phyloP scores from a whole-genome alignment of 2,113 vertebrate genomes.

The Charadrius vociferus region DNA sequence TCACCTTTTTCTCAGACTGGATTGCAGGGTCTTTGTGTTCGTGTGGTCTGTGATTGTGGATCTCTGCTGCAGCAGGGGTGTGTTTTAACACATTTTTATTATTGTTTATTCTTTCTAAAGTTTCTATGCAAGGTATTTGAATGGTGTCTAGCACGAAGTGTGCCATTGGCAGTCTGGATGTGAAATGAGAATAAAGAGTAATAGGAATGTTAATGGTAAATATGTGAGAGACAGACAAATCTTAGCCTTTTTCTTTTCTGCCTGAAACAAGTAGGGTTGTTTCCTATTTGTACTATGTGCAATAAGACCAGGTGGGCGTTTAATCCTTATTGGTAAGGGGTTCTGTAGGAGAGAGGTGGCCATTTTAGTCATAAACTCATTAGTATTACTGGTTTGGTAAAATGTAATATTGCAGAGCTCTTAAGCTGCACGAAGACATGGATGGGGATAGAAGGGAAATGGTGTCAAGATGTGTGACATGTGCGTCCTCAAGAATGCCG shows the following conservation, averaged over 20 bases:
- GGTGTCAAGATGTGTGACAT: fast-evolving
- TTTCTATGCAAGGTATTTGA: neutral
- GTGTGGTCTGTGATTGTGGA: neutral
- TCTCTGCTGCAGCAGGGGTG: neutral
- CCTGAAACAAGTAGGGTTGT: neutral
- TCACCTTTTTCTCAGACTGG: neutral
- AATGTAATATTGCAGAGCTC: neutral
- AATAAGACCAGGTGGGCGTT: neutral
- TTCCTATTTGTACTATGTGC: neutral
- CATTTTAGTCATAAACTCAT: neutral
- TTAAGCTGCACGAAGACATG: neutral
- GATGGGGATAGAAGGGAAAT: neutral
- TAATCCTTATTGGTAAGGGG: neutral
- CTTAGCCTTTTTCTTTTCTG: neutral
- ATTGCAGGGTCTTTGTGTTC: neutral
- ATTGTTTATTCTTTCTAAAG: neutral
- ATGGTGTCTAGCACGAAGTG: neutral
- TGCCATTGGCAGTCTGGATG: neutral
- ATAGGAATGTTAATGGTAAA: neutral
- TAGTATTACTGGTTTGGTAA: neutral
- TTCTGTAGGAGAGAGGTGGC: neutral
- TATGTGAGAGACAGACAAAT: neutral
- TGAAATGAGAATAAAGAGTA: neutral
- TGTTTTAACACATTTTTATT: neutral
- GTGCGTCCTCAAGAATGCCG: neutral